Percentiles rank a stretch among this genome's conserved stretches.
phyloP scores from a whole-genome alignment of 2,113 vertebrate genomes.

The Polypterus senegalus region DNA sequence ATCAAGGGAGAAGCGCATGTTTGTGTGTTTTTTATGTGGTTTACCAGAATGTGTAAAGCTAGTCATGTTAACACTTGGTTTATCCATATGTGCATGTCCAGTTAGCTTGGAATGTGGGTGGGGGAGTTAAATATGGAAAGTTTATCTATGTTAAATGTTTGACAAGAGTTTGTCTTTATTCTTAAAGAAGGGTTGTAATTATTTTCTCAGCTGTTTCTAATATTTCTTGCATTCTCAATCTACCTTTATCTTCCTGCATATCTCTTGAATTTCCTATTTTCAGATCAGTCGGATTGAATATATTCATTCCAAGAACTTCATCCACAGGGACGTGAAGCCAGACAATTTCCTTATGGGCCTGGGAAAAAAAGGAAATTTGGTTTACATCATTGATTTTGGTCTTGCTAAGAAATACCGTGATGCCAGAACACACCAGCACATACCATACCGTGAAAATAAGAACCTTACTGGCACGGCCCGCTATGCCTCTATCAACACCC shows the following conservation, averaged over 20 bases:
- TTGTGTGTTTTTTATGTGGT: no score
- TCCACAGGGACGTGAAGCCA: constrained; percentile 89
- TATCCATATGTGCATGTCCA: no score
- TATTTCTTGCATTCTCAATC: no score
- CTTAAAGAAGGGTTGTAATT: no score
- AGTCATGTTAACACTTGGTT: no score
- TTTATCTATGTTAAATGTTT: no score
- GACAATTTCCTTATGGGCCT: constrained; percentile 96
- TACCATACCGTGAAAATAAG: constrained; percentile 96
- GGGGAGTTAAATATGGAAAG: no score
- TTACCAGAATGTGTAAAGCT: no score
- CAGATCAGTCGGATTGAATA: constrained; percentile 96
- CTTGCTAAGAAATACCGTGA: constrained; percentile 94
- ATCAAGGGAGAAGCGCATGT: no score
- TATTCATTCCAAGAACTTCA: constrained; percentile 97
- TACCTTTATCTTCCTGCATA: background rate
- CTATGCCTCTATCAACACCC: constrained; percentile 93
- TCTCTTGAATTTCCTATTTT: background rate
- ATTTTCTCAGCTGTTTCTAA: no score
- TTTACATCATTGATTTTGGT: constrained; percentile 96
- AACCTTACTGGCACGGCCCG: constrained; percentile 91
- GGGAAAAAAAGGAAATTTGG: constrained; percentile 91
- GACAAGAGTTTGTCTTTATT: no score
- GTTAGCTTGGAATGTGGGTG: no score
- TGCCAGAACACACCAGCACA: constrained; percentile 92